Percentiles rank a stretch among this genome's conserved stretches.
These are phyloP conservation scores for Apodemia zela DNA, from an alignment of 2,888 invertebrate genomes.

Conservation along the genomic window DNA sequence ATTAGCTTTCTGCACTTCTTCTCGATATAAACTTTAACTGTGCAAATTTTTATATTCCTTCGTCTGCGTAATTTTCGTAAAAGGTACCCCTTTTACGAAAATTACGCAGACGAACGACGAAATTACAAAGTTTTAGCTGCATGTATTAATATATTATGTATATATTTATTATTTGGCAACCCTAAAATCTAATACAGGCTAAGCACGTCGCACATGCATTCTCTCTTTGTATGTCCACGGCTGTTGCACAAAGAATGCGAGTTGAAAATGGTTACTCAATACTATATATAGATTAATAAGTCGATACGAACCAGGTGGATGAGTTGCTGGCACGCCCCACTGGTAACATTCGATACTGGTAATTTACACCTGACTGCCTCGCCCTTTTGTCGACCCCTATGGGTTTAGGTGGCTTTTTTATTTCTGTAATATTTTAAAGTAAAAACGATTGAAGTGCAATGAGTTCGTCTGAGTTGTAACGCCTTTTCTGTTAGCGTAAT, in stretches of 20 bases:
- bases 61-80: too few relatives aligned
- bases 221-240: slow-evolving; percentile 56
- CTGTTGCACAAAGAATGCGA: slow-evolving; percentile 52
- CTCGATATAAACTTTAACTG: too few relatives aligned
- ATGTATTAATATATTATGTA: background rate
- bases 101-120: too few relatives aligned
- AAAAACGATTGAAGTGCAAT: too few relatives aligned
- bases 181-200: slow-evolving; percentile 44
- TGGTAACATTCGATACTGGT: slow-evolving; percentile 24
- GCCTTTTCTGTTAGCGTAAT: too few relatives aligned
- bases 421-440: background rate
- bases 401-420: slow-evolving; percentile 5
- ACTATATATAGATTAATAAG: slow-evolving; percentile 34
- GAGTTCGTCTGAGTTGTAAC: too few relatives aligned
- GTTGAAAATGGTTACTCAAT: slow-evolving; percentile 40
- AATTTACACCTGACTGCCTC: slow-evolving; percentile 23
- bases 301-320: slow-evolving; percentile 28
- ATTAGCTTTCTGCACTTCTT: too few relatives aligned
- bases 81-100: too few relatives aligned
- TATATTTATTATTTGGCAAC: slow-evolving; percentile 35
- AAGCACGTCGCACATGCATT: slow-evolving; percentile 55
- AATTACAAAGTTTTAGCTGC: too few relatives aligned
- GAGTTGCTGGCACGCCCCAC: slow-evolving; percentile 22
- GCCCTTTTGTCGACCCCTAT: slow-evolving; percentile 16
- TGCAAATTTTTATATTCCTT: too few relatives aligned